Percentiles rank a stretch among this genome's conserved stretches.
These are phyloP conservation scores for Phocides pigmalion DNA, from an alignment of 1,140 invertebrate species.

Conservation along the genomic window DNA sequence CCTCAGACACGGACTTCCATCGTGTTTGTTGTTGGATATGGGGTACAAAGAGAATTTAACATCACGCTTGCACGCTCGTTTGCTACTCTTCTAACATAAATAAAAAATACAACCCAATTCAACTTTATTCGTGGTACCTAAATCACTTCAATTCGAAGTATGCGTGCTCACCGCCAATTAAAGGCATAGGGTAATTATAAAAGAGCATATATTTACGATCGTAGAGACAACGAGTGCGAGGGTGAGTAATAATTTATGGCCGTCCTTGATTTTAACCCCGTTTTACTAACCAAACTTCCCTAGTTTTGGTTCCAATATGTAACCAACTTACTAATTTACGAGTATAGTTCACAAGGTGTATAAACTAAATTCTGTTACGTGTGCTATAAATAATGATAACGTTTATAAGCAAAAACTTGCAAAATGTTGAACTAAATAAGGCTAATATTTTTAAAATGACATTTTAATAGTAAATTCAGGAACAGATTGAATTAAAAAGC, in stretches of 20 bases:
- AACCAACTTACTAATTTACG: conserved; percentile 34
- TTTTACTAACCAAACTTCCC: conserved; percentile 49
- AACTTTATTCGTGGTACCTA: not conserved
- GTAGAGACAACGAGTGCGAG: conserved; percentile 62
- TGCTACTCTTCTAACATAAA: no score
- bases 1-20: no score
- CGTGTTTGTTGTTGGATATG: no score
- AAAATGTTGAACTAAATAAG: no score
- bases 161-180: conserved; percentile 60
- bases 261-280: conserved; percentile 67
- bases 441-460: no score
- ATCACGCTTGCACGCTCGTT: no score
- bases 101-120: no score
- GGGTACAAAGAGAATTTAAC: no score
- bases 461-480: no score
- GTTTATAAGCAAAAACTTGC: not conserved
- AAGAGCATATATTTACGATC: conserved; percentile 68
- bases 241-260: conserved; percentile 52
- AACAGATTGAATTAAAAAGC: no score
- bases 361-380: not conserved
- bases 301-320: conserved; percentile 42
- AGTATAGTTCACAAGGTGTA: conserved; percentile 12
- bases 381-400: not conserved
- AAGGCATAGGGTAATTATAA: conserved; percentile 57
- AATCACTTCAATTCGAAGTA: conserved; percentile 23